Conservation (phyloP, 2,888 invertebrate species). For the Unio pictorum region DNA sequence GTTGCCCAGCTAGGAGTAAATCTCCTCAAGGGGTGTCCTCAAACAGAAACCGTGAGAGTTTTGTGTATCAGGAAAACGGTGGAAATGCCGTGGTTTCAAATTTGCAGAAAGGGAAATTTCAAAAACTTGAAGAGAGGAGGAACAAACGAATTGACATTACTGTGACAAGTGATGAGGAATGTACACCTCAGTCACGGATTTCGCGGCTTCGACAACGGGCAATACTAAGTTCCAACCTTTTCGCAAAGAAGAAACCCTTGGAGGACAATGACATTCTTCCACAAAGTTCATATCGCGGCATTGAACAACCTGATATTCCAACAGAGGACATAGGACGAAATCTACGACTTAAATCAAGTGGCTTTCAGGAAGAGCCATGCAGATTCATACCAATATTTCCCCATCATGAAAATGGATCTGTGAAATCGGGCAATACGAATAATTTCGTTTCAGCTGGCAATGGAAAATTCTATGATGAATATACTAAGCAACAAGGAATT, state of each 20-base stretch:
- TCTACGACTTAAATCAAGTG: too few species aligned
- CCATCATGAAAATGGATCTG: too few species aligned
- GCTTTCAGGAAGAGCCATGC: too few species aligned
- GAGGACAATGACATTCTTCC: slow-evolving; percentile 17
- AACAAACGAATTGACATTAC: slow-evolving; percentile 57
- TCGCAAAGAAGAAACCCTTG: slow-evolving; percentile 3
- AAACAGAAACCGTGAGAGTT: slow-evolving; percentile 34
- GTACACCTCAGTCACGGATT: slow-evolving; percentile 56
- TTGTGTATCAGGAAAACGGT: slow-evolving; percentile 26
- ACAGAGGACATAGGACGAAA: too few species aligned
- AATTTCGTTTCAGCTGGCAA: neutral
- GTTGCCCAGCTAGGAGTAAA: neutral
- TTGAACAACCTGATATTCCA: neutral
- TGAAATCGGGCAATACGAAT: too few species aligned
- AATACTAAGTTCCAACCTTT: slow-evolving; percentile 35
- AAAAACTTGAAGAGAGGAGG: slow-evolving; percentile 60
- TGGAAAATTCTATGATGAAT: slow-evolving; percentile 10
- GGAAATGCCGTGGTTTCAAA: slow-evolving; percentile 16
- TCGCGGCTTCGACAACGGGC: slow-evolving; percentile 58
- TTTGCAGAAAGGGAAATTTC: slow-evolving; percentile 52
- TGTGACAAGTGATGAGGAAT: slow-evolving; percentile 63
- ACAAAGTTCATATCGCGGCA: neutral
- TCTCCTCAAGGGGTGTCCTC: neutral
- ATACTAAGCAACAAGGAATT: slow-evolving; percentile 10
- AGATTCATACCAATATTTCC: too few species aligned